Evolutionary conservation across 2,888 invertebrate genomes (phyloP), one percentile per base, ranked within the genome.

Genomic region (Ochropleura leucogaster): DNA sequence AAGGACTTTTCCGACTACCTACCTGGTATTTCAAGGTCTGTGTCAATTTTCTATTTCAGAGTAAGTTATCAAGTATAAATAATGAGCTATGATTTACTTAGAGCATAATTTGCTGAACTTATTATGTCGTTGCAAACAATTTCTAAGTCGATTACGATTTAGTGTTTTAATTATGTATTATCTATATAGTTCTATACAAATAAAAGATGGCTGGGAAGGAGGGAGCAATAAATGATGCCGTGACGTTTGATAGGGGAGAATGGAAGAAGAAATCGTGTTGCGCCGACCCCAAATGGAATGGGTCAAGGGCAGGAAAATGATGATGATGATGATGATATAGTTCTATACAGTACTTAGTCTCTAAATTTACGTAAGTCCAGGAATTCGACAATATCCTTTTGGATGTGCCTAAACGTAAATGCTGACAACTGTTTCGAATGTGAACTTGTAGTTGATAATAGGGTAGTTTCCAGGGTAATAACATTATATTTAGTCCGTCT

Each of bases 51-150:
- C 20, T 20, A 53, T 53, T 79, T 63, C 14, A 8, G 40, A 59
- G 71, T 71, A 30, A 66, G 65, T 59, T 65, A 55, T 12, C 30
- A 20, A 55, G 74, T 74, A 72, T 44, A 53, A 72, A 20, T 55
- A 63, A 62, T 65, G 0, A 16, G 49, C 12, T 18, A 47, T 62
- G 44, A 55, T 78, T 53, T 44, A 62, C 55, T 44, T 18, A 0
- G 12, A 30, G 10, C 47, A 8, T 20, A 40, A 79, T 77, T 49
- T 40, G 6, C 44, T 46, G 51, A 63, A 69, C 10, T 3, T 20
- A 40, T 68, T 49, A 42, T 49, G 18, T 70, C 4, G 14, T 55
- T 67, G 46, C 53, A 46, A 46, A 16, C 68, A 57, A 42, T 74
- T 46, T n/a, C 12, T 14, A 14, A 46, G 55, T 69, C 4, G 16